Evolutionary conservation across 2,797 vertebrate genomes (phyloP).

Genomic region (Acomys russatus): DNA sequence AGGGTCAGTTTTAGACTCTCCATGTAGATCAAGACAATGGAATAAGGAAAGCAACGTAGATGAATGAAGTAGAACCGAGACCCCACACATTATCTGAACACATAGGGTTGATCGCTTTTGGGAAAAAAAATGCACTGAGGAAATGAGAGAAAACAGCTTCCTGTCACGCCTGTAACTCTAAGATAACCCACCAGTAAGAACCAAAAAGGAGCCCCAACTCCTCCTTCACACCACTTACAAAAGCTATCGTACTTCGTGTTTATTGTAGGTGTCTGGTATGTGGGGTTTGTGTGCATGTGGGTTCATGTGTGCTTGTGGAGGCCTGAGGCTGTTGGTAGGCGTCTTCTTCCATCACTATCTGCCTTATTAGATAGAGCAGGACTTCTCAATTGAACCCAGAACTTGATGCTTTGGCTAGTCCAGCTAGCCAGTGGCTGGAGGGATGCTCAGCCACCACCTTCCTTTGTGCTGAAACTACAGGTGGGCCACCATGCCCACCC

Average conservation of each 20-base stretch:
- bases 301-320: not conserved
- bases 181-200: not conserved
- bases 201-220: not conserved
- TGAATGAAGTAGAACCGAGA: not conserved
- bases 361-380: not conserved
- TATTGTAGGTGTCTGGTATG: not conserved
- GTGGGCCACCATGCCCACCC: not conserved
- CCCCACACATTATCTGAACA: not conserved
- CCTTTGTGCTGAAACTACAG: not conserved
- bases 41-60: not conserved
- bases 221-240: not conserved
- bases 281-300: not conserved
- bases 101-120: not conserved
- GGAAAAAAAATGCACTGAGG: not conserved
- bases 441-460: too few species aligned
- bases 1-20: not conserved
- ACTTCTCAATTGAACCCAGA: not conserved
- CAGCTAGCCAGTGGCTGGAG: not conserved
- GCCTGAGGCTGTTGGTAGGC: too few species aligned
- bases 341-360: not conserved
- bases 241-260: not conserved
- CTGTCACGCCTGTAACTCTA: not conserved
- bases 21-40: not conserved
- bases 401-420: too few species aligned
- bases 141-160: constrained; percentile 27